Evolutionary conservation across 1,140 invertebrate genomes (phyloP).

Genomic region (Zaprionus ornatus): DNA sequence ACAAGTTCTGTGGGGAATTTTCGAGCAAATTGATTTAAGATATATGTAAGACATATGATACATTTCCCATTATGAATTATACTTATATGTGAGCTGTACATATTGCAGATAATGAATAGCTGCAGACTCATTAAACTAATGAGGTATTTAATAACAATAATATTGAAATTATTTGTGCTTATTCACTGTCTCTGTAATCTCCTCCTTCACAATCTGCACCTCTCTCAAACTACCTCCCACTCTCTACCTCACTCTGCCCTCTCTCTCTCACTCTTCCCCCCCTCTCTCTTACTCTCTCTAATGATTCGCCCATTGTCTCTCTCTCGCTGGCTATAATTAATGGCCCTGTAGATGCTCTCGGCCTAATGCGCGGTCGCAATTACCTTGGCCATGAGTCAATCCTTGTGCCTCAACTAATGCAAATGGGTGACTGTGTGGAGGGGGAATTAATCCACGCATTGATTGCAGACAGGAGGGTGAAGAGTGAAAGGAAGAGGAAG

Average conservation of each 20-base stretch:
- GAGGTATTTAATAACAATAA: not conserved
- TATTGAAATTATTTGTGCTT: not conserved
- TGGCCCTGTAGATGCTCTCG: conserved; percentile 15
- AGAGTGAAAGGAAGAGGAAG: not conserved
- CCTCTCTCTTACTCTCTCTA: not conserved
- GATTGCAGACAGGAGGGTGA: not conserved
- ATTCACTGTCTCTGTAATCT: not conserved
- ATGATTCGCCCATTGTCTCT: not conserved
- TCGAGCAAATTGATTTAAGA: not conserved
- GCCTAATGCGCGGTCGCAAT: conserved; percentile 17
- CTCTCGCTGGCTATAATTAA: conserved; percentile 15
- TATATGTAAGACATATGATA: not conserved
- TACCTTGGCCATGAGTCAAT: conserved; percentile 23
- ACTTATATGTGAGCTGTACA: too few relatives aligned
- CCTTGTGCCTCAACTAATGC: conserved; percentile 12
- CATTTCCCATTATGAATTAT: not conserved
- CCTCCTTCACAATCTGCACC: not conserved
- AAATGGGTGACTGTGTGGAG: not conserved
- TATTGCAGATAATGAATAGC: not conserved
- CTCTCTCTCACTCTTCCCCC: not conserved
- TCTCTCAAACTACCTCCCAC: not conserved
- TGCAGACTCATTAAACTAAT: not conserved
- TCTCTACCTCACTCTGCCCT: not conserved
- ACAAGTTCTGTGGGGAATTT: too few relatives aligned
- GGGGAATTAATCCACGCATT: conserved; percentile 7